Evolutionary conservation across 2,113 vertebrate species (phyloP).

Genomic region (Jacana jacana): DNA sequence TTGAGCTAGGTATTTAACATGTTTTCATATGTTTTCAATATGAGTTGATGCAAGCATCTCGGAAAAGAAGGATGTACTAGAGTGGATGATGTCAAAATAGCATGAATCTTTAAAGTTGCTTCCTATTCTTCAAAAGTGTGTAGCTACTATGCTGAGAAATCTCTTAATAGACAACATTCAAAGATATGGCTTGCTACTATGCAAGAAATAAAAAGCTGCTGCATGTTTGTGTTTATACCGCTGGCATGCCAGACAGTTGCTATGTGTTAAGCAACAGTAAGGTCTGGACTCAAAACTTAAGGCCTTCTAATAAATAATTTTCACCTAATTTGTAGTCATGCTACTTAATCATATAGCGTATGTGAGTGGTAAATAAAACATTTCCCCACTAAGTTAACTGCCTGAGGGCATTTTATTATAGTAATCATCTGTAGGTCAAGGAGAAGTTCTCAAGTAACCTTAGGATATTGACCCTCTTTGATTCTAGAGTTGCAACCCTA

Average conservation of each 20-base stretch:
- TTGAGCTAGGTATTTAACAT: neutral
- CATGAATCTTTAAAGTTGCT: neutral
- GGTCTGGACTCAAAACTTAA: neutral
- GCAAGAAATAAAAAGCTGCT: neutral
- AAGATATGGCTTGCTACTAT: neutral
- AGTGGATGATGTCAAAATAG: neutral
- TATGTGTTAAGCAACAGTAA: neutral
- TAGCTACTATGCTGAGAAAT: neutral
- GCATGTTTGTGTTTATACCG: neutral
- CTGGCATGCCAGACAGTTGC: neutral
- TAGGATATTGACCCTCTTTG: neutral
- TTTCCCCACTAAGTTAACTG: neutral
- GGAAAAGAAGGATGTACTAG: neutral
- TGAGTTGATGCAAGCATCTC: neutral
- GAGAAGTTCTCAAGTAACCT: neutral
- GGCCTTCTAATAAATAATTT: neutral
- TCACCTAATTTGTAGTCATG: neutral
- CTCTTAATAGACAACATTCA: neutral
- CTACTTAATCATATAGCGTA: neutral
- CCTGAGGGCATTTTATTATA: neutral
- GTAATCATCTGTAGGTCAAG: neutral
- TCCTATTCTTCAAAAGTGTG: neutral
- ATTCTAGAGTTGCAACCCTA: neutral
- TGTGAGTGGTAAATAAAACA: neutral
- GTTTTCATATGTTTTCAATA: neutral